Evolutionary conservation across 2,797 vertebrate genomes (phyloP).

Genomic region (Enteromius viviparus): DNA sequence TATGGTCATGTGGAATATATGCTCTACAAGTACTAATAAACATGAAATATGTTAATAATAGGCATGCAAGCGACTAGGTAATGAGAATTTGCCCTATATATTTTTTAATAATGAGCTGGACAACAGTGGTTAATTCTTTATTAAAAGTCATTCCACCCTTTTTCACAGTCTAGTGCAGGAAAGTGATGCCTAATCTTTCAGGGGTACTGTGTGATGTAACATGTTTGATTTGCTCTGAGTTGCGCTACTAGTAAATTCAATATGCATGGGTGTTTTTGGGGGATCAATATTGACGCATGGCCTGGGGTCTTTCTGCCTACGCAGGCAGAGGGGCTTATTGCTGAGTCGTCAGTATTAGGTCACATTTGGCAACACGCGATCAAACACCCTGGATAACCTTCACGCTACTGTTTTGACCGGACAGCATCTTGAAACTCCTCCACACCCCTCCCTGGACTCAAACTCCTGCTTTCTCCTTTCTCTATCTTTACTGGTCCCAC

Average conservation of each 20-base stretch:
- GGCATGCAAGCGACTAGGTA: background rate
- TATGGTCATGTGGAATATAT: background rate
- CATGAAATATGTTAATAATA: background rate
- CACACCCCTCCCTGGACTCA: background rate
- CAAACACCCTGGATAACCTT: conserved; percentile 20
- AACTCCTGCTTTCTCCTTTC: background rate
- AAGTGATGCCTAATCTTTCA: conserved; percentile 25
- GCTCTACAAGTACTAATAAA: background rate
- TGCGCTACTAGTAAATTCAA: conserved; percentile 34
- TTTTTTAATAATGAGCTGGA: background rate
- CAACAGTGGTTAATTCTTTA: background rate
- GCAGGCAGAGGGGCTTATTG: conserved; percentile 28
- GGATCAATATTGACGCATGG: conserved; percentile 45
- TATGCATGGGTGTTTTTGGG: conserved; percentile 30
- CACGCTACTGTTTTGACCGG: background rate
- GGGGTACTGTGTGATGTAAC: conserved; percentile 32
- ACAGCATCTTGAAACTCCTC: conserved; percentile 11
- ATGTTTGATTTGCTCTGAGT: conserved; percentile 19
- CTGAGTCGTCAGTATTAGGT: conserved; percentile 42
- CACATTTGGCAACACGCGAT: conserved; percentile 15
- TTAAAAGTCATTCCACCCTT: background rate
- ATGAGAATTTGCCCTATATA: background rate
- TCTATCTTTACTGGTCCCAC: background rate
- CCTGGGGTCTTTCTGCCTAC: conserved; percentile 39
- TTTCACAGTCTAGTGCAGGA: background rate